Evolutionary conservation across 2,797 vertebrate genomes (phyloP).

Genomic region (Pangasius krempfi): DNA sequence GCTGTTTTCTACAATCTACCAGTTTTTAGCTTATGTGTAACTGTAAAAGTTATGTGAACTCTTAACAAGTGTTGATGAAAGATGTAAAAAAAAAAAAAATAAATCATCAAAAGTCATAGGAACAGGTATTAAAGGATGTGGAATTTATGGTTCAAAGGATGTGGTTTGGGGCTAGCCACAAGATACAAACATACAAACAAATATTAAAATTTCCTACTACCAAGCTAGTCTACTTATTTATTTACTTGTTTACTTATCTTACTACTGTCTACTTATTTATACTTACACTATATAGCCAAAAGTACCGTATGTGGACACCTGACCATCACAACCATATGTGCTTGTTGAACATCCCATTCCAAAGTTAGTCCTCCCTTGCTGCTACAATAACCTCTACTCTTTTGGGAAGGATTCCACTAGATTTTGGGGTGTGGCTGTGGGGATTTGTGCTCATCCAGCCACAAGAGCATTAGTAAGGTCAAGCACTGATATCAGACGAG

Average conservation of each 20-base stretch:
- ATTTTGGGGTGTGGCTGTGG: background rate
- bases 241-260: too few relatives aligned
- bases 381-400: background rate
- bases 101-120: background rate
- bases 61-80: background rate
- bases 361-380: background rate
- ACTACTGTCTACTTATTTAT: background rate
- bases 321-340: background rate
- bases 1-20: background rate
- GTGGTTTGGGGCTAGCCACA: background rate
- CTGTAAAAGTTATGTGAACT: background rate
- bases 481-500: background rate
- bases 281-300: background rate
- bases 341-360: background rate
- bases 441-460: background rate
- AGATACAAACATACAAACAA: too few relatives aligned
- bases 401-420: background rate
- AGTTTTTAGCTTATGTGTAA: background rate
- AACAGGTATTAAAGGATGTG: background rate
- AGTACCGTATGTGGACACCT: background rate
- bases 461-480: background rate
- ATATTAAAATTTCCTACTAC: background rate
- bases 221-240: background rate
- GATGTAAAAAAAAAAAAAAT: too few relatives aligned
- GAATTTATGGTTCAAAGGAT: background rate